A percentile compares a stretch with the other conserved stretches of the same genome.
These are phyloP conservation scores for Notolabrus celidotus DNA, from an alignment of 2,797 vertebrate genomes.

Conservation along the genomic window DNA sequence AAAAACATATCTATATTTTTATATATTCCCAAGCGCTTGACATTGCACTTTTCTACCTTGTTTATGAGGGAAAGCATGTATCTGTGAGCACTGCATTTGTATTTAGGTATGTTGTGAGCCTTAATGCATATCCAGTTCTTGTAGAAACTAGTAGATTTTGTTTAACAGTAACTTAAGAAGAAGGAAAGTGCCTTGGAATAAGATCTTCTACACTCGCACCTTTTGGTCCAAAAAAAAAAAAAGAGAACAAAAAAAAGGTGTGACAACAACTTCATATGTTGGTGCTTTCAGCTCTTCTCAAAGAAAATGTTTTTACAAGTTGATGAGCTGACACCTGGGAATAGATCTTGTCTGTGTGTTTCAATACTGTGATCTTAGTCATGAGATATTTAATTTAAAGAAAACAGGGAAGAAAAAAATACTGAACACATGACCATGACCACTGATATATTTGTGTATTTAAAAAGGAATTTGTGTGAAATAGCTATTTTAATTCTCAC, in stretches of 20 bases:
- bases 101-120: slow-evolving; percentile 79
- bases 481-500: slow-evolving; percentile 75
- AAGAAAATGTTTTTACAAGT: slow-evolving; percentile 74
- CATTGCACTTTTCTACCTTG: slow-evolving; percentile 85
- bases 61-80: slow-evolving; percentile 77
- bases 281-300: slow-evolving; percentile 85
- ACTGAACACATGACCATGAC: slow-evolving; percentile 66
- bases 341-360: slow-evolving; percentile 72
- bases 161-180: slow-evolving; percentile 73
- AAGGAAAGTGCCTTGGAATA: slow-evolving; percentile 85
- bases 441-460: slow-evolving; percentile 82
- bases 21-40: slow-evolving; percentile 79
- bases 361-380: slow-evolving; percentile 81
- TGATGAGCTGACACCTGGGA: slow-evolving; percentile 64
- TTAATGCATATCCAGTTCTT: slow-evolving; percentile 80
- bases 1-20: slow-evolving; percentile 83
- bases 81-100: slow-evolving; percentile 81
- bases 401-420: slow-evolving; percentile 54
- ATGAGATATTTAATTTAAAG: slow-evolving; percentile 65
- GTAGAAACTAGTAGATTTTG: slow-evolving; percentile 68
- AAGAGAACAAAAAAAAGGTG: slow-evolving; percentile 70
- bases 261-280: slow-evolving; percentile 69
- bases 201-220: slow-evolving; percentile 79
- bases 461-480: slow-evolving; percentile 72
- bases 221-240: slow-evolving; percentile 57